Evolutionary conservation across 1,140 invertebrate genomes (phyloP).

Genomic region (Eumeta japonica): DNA sequence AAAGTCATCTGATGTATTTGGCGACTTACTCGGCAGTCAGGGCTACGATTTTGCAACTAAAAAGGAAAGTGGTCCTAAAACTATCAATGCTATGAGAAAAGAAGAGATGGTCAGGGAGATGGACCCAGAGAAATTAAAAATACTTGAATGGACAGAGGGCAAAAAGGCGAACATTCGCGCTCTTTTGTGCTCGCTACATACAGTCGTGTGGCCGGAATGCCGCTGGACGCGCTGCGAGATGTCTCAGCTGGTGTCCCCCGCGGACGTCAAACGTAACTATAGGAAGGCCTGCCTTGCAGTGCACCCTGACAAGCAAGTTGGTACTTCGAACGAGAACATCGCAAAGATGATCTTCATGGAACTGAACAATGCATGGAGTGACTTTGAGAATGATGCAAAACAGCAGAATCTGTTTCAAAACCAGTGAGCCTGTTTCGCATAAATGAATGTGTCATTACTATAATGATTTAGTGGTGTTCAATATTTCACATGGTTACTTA

Average conservation of each 20-base stretch:
- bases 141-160: constrained; percentile 83
- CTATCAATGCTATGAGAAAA: constrained; percentile 91
- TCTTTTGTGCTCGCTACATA: constrained; percentile 89
- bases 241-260: constrained; percentile 85
- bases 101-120: constrained; percentile 82
- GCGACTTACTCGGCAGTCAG: constrained; percentile 85
- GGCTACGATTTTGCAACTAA: constrained; percentile 80
- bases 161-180: constrained; percentile 97
- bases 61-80: constrained; percentile 76
- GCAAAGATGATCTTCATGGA: constrained; percentile 99
- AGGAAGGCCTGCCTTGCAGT: constrained; percentile 93
- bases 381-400: constrained; percentile 90
- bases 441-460: too few species aligned
- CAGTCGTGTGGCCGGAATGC: constrained; percentile 90
- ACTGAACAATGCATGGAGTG: constrained; percentile 96
- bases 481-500: too few species aligned
- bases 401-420: constrained; percentile 79
- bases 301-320: constrained; percentile 97
- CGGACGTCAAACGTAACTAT: constrained; percentile 95
- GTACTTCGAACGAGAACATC: constrained; percentile 84
- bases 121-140: constrained; percentile 89
- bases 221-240: constrained; percentile 92
- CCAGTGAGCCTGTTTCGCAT: too few species aligned
- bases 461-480: too few species aligned
- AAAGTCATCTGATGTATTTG: constrained; percentile 74